Conservation (phyloP, 2,113 vertebrate genomes). For the Eublepharis macularius region DNA sequence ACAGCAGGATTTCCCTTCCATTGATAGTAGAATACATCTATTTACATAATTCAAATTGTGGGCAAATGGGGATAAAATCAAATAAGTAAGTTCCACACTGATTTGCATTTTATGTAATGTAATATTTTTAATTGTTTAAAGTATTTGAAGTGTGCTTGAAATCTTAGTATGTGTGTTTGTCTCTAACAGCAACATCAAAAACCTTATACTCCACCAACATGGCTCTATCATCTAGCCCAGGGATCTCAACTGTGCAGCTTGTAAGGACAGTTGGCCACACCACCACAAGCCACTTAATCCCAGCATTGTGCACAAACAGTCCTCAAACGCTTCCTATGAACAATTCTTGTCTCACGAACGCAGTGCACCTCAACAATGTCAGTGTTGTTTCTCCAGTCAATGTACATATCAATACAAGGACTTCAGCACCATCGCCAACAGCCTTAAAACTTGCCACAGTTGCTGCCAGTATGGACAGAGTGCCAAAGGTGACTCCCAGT, state of each 20-base stretch:
- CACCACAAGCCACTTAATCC: conserved; percentile 84
- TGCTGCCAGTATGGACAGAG: conserved; percentile 88
- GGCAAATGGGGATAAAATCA: no score
- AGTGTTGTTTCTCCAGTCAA: conserved; percentile 90
- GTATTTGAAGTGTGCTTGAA: background rate
- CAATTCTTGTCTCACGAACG: conserved; percentile 83
- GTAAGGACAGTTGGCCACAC: conserved; percentile 84
- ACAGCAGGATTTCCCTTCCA: no score
- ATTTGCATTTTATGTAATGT: background rate
- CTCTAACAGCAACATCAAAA: conserved; percentile 81
- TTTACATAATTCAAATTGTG: no score
- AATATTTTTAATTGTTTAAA: background rate
- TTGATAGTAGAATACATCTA: no score
- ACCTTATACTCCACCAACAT: conserved; percentile 85
- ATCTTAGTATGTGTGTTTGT: conserved; percentile 10
- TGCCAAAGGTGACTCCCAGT: conserved; percentile 90
- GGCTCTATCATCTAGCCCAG: conserved; percentile 83
- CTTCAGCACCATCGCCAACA: conserved; percentile 88
- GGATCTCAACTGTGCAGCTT: conserved; percentile 84
- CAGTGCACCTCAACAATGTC: conserved; percentile 85
- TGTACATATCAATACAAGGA: conserved; percentile 85
- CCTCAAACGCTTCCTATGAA: conserved; percentile 86
- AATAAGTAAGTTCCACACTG: background rate
- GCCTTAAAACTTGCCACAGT: conserved; percentile 95
- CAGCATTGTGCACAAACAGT: conserved; percentile 83